Conservation (phyloP, 2,797 vertebrate genomes). For the Semotilus atromaculatus region DNA sequence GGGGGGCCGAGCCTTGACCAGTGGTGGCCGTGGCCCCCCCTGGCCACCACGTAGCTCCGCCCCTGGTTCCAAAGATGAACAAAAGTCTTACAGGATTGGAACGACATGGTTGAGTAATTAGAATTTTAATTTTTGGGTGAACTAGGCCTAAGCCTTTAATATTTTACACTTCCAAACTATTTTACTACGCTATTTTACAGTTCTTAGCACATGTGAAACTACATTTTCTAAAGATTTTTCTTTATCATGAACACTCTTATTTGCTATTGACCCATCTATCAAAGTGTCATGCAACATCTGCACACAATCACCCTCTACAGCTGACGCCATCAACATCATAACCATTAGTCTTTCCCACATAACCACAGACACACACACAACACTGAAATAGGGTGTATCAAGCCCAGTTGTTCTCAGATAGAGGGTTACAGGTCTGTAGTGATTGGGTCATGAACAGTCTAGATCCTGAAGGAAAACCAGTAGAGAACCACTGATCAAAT, state of each 20-base stretch:
- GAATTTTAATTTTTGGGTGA: too few species aligned
- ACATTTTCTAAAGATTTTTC: background rate
- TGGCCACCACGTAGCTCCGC: too few species aligned
- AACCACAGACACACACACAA: background rate
- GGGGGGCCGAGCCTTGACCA: too few species aligned
- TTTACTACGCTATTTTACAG: background rate
- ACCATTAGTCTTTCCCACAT: background rate
- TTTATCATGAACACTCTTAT: background rate
- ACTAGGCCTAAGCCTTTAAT: too few species aligned
- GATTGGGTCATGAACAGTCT: background rate
- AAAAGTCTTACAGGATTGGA: too few species aligned
- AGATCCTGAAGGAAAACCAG: background rate
- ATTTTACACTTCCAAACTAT: background rate
- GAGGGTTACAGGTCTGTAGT: background rate
- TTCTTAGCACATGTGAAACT: background rate
- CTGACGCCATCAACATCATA: constrained; percentile 14
- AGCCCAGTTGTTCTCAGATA: background rate
- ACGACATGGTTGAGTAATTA: too few species aligned
- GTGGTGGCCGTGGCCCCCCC: too few species aligned
- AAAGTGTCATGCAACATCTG: background rate
- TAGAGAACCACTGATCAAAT: background rate
- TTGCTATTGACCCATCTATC: background rate
- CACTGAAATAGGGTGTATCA: background rate
- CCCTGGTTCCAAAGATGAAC: too few species aligned
- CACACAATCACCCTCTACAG: constrained; percentile 35